Evolutionary conservation across 2,888 invertebrate species (phyloP), one percentile per base, ranked within the genome.

Genomic region (Drosophila trichaetosa): DNA sequence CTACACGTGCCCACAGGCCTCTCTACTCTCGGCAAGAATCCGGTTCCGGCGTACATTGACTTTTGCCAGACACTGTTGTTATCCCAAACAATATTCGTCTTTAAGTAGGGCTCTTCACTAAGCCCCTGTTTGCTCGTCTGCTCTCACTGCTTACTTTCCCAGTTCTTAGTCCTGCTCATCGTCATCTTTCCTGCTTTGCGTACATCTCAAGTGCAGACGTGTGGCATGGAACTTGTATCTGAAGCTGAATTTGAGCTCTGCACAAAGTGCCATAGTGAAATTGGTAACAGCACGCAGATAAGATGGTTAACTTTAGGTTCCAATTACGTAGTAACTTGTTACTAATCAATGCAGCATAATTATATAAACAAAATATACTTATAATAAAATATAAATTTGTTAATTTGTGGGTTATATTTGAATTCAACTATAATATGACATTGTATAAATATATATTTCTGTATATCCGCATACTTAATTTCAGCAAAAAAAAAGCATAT

Each of bases 51-150:
- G 73, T 79, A 64, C 87, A 87, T 79, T 85, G 85, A 87, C 85
- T 85, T 85, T 84, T 79, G 73, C 80, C 79, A 75, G 78, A 75
- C 75, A 79, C 86, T 81, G 72, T 72, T 65, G 70, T 72, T 62
- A 67, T 70, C 49, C 69, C 59, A 69, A 73, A 60, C 72, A 76
- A 76, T 64, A 71, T 66, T 64, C 60, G 69, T 72, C 52, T 61
- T 46, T 83, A 84, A 84, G 87, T 84, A 84, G 87, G 82, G 58
- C 79, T 71, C 79, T 80, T 69, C 70, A 59, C 79, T 84, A 82
- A 87, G 84, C 71, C 87, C 58, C 73, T 84, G 78, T 75, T 84
- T 83, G 84, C 73, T 79, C 79, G 78, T 72, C 86, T 83, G 84
- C 73, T 79, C 81, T 77, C 83, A 70, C 69, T 78, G 81, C 73